A percentile compares a stretch with the other conserved stretches of the same genome.
Conservation (phyloP, 2,113 vertebrate species). For the Alethe castanea region DNA sequence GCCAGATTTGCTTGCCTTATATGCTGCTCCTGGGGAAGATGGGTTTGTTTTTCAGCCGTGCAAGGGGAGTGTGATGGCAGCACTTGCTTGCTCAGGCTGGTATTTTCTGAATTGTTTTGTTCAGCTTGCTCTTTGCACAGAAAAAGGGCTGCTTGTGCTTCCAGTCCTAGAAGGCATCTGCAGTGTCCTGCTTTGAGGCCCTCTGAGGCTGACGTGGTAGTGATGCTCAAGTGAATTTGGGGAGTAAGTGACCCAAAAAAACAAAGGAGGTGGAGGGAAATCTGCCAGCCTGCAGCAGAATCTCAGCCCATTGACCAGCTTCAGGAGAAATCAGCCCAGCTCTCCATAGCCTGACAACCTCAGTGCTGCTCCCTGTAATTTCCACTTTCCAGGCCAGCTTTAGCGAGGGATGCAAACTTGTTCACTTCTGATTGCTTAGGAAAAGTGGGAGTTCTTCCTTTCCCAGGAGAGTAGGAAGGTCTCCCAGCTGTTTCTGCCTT, state of each 20-base stretch:
- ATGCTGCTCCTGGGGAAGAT: conserved; percentile 19
- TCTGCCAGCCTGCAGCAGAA: not conserved
- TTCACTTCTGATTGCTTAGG: not conserved
- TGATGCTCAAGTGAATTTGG: not conserved
- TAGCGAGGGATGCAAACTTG: not conserved
- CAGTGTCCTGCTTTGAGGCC: conserved; percentile 2
- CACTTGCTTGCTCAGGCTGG: not conserved
- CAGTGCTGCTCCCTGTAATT: not conserved
- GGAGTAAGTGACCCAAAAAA: not conserved
- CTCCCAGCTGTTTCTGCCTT: not conserved
- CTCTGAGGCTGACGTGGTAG: not conserved
- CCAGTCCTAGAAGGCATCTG: not conserved
- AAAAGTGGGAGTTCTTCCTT: not conserved
- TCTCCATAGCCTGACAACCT: not conserved
- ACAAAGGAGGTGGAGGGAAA: not conserved
- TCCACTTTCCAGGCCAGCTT: not conserved
- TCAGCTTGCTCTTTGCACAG: not conserved
- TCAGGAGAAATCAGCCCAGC: not conserved
- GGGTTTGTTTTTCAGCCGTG: conserved; percentile 41
- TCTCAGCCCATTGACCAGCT: not conserved
- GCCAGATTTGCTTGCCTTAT: conserved; percentile 53
- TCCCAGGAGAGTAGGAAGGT: not conserved
- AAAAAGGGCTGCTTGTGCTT: not conserved
- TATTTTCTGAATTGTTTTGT: not conserved
- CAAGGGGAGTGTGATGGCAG: conserved; percentile 33